Base-by-base conservation (phyloP, 2,113 vertebrate genomes). In the Xiphophorus couchianus region DNA sequence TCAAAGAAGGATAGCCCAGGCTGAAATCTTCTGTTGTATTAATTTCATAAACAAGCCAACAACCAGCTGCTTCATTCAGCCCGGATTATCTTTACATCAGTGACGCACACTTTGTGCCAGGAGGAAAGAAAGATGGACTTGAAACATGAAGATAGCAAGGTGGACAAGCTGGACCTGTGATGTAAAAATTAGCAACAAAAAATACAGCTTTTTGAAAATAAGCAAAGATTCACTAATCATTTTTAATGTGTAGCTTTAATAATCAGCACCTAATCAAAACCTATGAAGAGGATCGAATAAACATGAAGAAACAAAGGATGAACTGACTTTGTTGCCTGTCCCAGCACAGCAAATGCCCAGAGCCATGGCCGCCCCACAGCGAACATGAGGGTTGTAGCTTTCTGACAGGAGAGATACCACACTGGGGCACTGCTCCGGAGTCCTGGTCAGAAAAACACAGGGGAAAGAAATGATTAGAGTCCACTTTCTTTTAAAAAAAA, bases 301-400 rank as follows among this genome's bases (percentile, higher is more conserved):
- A 39, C 0, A 15, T 28, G n/a, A 28, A 30, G 25, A 37, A 39
- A 28, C 8, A 61, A 3, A 42, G 35, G 28, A 29, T 2, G 31
- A 5, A 35, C 87, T 89, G 62, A 98, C 98, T 97, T 99, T 99
- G 91, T 98, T 98, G 76, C 98, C 98, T 30, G 98, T 98, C 22
- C 98, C 98, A 3, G 98, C 97, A 75, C 98, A 99, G 93, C 98
- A 99, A 93, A 99, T 99, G 12, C 98, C 98, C 81, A 99, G 90
- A 64, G 98, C 98, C 96, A 99, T 97, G 10, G 98, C 98, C 71
- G 98, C 98, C 25, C 98, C 98, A 4, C 97, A 99, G 72, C 98
- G 97, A 73, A 99, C 98, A 0, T 99, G 98, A 48, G 98, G 98
- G 74, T 99, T 99, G 91, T 99, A 99, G 94, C 98, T 99, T 93